phyloP scores from a whole-genome alignment of 2,113 vertebrate genomes.

The Prolemur simus region DNA sequence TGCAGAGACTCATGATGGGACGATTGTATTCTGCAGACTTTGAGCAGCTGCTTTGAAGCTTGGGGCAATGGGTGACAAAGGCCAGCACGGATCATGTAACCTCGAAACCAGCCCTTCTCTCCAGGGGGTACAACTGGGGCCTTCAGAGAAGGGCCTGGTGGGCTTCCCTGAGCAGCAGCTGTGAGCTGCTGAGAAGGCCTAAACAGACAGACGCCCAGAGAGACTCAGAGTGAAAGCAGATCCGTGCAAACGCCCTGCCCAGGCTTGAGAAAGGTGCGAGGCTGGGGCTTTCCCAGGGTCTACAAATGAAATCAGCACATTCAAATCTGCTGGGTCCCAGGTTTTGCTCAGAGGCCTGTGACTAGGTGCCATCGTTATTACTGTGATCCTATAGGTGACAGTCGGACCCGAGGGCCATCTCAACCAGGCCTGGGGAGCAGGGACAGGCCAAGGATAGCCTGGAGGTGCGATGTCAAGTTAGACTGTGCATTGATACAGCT shows the following conservation, averaged over 20 bases:
- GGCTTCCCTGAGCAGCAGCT: not conserved
- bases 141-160: not conserved
- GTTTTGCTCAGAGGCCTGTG: not conserved
- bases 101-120: not conserved
- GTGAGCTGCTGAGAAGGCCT: not conserved
- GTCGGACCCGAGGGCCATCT: not conserved
- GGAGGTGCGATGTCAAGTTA: not conserved
- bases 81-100: fast-evolving
- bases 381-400: not conserved
- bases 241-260: fast-evolving
- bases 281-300: not conserved
- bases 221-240: not conserved
- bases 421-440: too few relatives aligned
- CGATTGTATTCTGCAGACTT: not conserved
- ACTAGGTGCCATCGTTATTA: not conserved
- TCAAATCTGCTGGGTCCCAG: not conserved
- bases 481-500: not conserved
- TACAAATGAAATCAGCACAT: not conserved
- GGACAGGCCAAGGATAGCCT: not conserved
- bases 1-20: not conserved
- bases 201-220: not conserved
- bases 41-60: not conserved
- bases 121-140: not conserved
- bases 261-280: fast-evolving
- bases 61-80: fast-evolving